phyloP scores from a whole-genome alignment of 2,888 invertebrate genomes.

The Eristalinus aeneus region DNA sequence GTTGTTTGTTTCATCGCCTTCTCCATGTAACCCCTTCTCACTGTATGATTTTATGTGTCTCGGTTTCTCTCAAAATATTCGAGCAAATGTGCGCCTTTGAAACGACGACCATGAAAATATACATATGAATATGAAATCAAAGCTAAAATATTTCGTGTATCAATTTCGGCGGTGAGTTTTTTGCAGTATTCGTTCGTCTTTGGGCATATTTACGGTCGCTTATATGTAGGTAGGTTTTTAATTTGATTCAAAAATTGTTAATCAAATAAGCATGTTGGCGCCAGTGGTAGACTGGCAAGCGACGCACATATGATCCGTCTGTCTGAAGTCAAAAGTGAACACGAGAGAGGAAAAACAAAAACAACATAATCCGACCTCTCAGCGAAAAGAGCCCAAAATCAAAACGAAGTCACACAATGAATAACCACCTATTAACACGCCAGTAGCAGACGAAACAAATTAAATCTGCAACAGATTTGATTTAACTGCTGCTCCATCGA shows the following conservation, averaged over 20 bases:
- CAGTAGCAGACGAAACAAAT: conserved; percentile 37
- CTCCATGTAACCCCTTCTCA: not conserved
- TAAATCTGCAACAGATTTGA: conserved; percentile 26
- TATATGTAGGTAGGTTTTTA: conserved; percentile 30
- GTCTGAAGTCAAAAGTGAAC: not conserved
- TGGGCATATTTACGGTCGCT: not conserved
- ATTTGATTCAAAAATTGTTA: conserved; percentile 59
- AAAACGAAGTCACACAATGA: conserved; percentile 25
- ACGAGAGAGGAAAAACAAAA: not conserved
- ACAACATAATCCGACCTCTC: not conserved
- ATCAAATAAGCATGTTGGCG: conserved; percentile 69
- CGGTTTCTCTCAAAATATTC: conserved; percentile 2
- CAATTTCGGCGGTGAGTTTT: not conserved
- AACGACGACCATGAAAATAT: not conserved
- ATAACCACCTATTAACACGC: conserved; percentile 41
- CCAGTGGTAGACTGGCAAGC: conserved; percentile 52
- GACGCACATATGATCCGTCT: conserved; percentile 12
- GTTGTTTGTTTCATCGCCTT: too few relatives aligned
- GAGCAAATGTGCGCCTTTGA: not conserved
- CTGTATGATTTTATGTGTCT: not conserved
- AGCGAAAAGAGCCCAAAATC: not conserved
- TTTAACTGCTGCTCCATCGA: conserved; percentile 13
- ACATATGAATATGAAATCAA: not conserved
- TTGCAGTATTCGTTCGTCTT: conserved; percentile 33
- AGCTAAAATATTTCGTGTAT: not conserved